Evolutionary conservation across 2,797 vertebrate species (phyloP).

Genomic region (Eulemur rubriventer): DNA sequence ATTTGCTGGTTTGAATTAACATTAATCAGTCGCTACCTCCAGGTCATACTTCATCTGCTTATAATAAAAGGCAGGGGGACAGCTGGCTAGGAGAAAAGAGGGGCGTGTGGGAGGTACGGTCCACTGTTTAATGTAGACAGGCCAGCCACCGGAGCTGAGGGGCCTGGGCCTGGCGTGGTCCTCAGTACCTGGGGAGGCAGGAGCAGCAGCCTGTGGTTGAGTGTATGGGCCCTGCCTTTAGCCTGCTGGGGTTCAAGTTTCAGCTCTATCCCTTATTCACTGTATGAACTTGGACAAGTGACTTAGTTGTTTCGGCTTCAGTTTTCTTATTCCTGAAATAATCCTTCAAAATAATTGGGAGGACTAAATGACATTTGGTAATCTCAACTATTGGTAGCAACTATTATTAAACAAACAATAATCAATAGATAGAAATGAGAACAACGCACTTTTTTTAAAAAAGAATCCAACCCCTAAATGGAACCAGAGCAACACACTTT

Average conservation of each 20-base stretch:
- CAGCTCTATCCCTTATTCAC: background rate
- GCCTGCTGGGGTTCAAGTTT: background rate
- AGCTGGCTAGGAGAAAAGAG: background rate
- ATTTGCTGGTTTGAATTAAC: background rate
- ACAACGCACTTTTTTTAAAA: background rate
- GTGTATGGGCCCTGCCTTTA: background rate
- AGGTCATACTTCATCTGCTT: background rate
- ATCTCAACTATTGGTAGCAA: background rate
- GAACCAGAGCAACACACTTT: background rate
- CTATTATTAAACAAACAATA: background rate
- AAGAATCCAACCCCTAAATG: background rate
- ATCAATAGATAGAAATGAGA: background rate
- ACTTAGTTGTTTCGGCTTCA: background rate
- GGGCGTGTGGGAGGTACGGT: background rate
- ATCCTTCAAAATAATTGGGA: background rate
- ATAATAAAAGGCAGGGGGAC: background rate
- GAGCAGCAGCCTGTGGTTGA: too few species aligned
- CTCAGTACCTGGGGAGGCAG: background rate
- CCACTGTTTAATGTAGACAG: background rate
- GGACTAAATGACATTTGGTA: background rate
- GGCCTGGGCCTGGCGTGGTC: background rate
- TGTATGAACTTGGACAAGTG: background rate
- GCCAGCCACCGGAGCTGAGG: fast-evolving
- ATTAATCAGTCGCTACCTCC: background rate
- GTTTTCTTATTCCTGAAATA: constrained; percentile 45